phyloP scores from a whole-genome alignment of 2,888 invertebrate species.

The Eupithecia subfuscata region DNA sequence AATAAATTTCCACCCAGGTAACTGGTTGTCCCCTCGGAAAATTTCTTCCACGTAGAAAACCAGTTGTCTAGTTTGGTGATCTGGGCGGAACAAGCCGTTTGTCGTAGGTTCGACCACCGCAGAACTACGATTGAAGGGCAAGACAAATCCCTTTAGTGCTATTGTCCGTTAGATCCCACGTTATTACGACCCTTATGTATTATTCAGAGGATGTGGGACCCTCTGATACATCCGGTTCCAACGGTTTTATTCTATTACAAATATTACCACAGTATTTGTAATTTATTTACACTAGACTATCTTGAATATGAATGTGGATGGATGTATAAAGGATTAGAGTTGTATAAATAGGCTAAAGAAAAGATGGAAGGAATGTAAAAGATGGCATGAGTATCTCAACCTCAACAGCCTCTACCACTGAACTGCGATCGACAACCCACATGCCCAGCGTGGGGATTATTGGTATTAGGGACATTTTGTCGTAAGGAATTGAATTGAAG shows the following conservation, averaged over 20 bases:
- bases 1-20: no score
- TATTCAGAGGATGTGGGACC: background rate
- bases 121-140: background rate
- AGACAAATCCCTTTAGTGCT: background rate
- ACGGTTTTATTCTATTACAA: background rate
- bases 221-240: background rate
- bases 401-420: no score
- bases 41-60: no score
- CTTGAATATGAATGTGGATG: background rate
- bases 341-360: background rate
- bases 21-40: no score
- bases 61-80: no score
- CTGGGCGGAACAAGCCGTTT: background rate
- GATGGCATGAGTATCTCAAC: background rate
- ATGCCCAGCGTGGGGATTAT: no score
- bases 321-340: background rate
- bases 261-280: background rate
- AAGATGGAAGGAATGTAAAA: background rate
- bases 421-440: no score
- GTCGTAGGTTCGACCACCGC: background rate
- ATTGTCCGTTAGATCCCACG: background rate
- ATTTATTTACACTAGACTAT: background rate
- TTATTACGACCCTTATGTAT: slow-evolving; percentile 3
- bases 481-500: no score
- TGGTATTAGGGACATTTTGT: no score